Evolutionary conservation across 2,113 vertebrate genomes (phyloP).

Genomic region (Hirundichthys speculiger): DNA sequence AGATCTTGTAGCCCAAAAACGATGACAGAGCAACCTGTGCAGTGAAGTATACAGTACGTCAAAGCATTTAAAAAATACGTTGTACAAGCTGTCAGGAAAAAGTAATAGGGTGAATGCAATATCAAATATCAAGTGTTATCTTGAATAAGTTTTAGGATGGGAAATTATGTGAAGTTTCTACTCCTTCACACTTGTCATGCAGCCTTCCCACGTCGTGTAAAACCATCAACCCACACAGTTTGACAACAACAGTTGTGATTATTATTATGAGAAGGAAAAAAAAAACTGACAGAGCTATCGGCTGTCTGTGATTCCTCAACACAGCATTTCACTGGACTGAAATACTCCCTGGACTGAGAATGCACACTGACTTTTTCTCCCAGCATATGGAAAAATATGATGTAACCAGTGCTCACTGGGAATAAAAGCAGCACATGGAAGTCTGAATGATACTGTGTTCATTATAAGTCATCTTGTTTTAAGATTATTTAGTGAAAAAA

Average conservation of each 20-base stretch:
- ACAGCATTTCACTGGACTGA: constrained; percentile 54
- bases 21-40: too few species aligned
- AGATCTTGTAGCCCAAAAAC: too few species aligned
- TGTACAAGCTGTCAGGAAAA: too few species aligned
- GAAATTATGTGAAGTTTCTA: not conserved
- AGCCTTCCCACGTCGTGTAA: constrained; percentile 31
- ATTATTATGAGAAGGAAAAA: constrained; percentile 34
- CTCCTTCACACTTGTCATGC: constrained; percentile 18
- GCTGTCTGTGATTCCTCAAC: constrained; percentile 49
- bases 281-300: constrained; percentile 13
- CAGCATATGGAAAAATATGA: constrained; percentile 55
- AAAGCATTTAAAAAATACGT: too few species aligned
- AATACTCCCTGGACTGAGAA: too few species aligned
- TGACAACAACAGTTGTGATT: constrained; percentile 45
- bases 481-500: too few species aligned
- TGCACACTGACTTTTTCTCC: constrained; percentile 16
- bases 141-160: too few species aligned
- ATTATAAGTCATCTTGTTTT: too few species aligned
- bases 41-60: too few species aligned
- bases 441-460: not conserved
- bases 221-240: constrained; percentile 44
- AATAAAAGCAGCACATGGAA: constrained; percentile 23
- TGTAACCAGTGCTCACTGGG: constrained; percentile 31
- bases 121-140: too few species aligned
- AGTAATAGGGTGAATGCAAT: too few species aligned